A percentile compares a stretch with the other conserved stretches of the same genome.
These are phyloP conservation scores for Corythoichthys intestinalis DNA, from an alignment of 2,113 vertebrate genomes.

Conservation along the genomic window DNA sequence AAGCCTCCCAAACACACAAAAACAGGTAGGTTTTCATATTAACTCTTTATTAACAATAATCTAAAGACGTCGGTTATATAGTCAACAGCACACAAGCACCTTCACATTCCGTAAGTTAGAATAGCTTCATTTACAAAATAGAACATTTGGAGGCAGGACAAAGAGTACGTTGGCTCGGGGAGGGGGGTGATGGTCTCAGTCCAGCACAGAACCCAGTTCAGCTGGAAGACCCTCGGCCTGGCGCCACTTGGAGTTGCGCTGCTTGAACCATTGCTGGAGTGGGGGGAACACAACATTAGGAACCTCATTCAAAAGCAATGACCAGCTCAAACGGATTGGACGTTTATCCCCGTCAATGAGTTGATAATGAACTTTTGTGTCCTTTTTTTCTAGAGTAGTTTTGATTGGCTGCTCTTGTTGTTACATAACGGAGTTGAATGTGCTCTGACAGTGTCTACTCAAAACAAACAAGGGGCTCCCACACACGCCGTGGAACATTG, in stretches of 20 bases:
- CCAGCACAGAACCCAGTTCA: constrained; percentile 82
- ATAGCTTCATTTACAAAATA: constrained; percentile 53
- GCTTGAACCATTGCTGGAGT: constrained; percentile 88
- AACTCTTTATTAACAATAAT: constrained; percentile 33
- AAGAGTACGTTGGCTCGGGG: background rate
- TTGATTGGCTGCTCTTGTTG: background rate
- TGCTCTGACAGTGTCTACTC: constrained; percentile 5
- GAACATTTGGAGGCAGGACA: constrained; percentile 11
- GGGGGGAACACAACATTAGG: constrained; percentile 15
- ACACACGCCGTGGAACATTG: constrained; percentile 6
- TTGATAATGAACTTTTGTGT: too few species aligned
- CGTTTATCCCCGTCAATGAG: too few species aligned
- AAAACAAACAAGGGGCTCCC: constrained; percentile 30
- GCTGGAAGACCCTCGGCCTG: constrained; percentile 86
- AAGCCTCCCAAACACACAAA: background rate
- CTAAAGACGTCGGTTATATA: constrained; percentile 54
- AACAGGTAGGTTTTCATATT: constrained; percentile 15
- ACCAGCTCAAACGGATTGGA: too few species aligned
- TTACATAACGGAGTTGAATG: constrained; percentile 38
- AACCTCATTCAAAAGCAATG: too few species aligned
- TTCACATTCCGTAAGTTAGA: constrained; percentile 62
- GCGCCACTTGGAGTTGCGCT: constrained; percentile 86
- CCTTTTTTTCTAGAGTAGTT: background rate
- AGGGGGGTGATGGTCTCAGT: constrained; percentile 62
- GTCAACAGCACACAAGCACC: constrained; percentile 70